Evolutionary conservation across 2,888 invertebrate species (phyloP), one percentile per base, ranked within the genome.

Genomic region (Notodonta dromedarius): DNA sequence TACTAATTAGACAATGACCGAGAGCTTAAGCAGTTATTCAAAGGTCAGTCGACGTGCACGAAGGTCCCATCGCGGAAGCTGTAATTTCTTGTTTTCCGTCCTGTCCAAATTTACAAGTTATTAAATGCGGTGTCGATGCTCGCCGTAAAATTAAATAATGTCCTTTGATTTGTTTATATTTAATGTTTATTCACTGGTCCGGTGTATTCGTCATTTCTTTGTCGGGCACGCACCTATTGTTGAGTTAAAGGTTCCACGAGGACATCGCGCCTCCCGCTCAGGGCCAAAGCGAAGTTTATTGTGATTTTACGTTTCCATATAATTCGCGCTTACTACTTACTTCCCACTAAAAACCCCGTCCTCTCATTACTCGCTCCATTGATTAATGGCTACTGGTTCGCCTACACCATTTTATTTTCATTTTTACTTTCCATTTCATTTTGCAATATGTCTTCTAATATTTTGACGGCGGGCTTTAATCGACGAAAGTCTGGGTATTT

Each of bases 401-500:
- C 70, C 63, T 68, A 67, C 64, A 65, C 64, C 40, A 42, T n/a
- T 16, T 58, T 48, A 53, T 44, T 61, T 57, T 53, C 32, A 32
- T 62, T 60, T 68, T 40, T 54, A 70, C 69, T 75, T 73, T 73
- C 76, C 63, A 56, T 75, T 73, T 75, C 67, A 56, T 40, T 57
- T 57, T 58, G 53, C 62, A 63, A 62, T 48, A 35, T 53, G 57
- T 67, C 52, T 57, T 58, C 50, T 59, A 63, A 63, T 63, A 58
- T 72, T 68, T 67, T 62, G 63, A 59, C 63, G 59, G 57, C 56
- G 56, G 35, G 58, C 61, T 53, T 60, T 63, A 62, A 65, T 69
- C 59, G 77, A 83, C 81, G 87, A 86, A 86, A 85, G 85, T 85
- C 75, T 66, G 71, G 75, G 79, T 64, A 73, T 86, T 84, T 80